Conservation (phyloP, 2,888 invertebrate genomes). For the Leucoma salicis region DNA sequence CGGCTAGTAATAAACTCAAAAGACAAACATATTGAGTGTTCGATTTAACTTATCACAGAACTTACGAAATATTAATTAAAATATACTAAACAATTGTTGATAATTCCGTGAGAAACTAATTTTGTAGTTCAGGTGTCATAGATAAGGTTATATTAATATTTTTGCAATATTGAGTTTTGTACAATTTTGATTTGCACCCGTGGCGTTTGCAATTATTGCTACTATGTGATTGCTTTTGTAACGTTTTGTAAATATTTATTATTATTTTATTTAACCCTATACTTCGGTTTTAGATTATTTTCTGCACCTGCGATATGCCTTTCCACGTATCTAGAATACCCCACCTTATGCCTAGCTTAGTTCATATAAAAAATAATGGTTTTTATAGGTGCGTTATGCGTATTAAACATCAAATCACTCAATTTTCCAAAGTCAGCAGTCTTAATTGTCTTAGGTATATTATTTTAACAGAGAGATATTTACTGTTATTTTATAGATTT, state of each 20-base stretch:
- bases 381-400: too few species aligned
- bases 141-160: constrained; percentile 46
- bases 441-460: too few species aligned
- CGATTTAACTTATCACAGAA: constrained; percentile 12
- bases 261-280: too few species aligned
- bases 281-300: constrained; percentile 8
- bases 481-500: too few species aligned
- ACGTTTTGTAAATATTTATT: constrained; percentile 32
- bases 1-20: constrained; percentile 6
- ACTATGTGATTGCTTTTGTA: constrained; percentile 30
- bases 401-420: too few species aligned
- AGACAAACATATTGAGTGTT: constrained; percentile 10
- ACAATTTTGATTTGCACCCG: constrained; percentile 21
- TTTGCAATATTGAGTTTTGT: constrained; percentile 46
- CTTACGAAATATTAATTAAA: constrained; percentile 25
- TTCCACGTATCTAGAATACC: too few species aligned
- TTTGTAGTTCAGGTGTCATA: constrained; percentile 37
- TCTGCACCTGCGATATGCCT: too few species aligned
- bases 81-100: constrained; percentile 26
- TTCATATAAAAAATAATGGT: too few species aligned
- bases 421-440: too few species aligned
- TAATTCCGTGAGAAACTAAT: constrained; percentile 48
- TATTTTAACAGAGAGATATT: too few species aligned
- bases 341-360: too few species aligned
- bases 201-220: constrained; percentile 21